A percentile compares a stretch with the other conserved stretches of the same genome.
phyloP scores from a whole-genome alignment of 2,113 vertebrate species.

The Xyliphius kryptos region DNA sequence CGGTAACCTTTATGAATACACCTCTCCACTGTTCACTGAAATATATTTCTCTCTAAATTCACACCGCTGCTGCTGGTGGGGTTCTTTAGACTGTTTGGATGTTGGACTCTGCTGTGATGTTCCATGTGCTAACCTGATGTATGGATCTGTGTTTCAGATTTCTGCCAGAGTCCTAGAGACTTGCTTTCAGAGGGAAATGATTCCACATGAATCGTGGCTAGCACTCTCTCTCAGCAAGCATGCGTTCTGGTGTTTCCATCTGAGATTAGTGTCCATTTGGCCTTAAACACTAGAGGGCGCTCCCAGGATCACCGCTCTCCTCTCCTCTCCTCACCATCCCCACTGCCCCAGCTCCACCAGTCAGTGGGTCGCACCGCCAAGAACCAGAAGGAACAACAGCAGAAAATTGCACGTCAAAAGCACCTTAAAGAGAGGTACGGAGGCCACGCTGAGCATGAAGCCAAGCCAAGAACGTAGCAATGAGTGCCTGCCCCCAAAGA shows the following conservation, averaged over 20 bases:
- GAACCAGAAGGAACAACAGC: slow-evolving; percentile 22
- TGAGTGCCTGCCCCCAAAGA: slow-evolving; percentile 98
- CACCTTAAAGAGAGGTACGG: slow-evolving; percentile 12
- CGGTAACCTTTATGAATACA: no score
- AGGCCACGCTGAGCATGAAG: slow-evolving; percentile 79
- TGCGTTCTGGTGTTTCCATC: slow-evolving; percentile 79
- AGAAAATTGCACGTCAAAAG: slow-evolving; percentile 17
- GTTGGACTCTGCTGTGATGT: background rate
- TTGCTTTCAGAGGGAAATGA: slow-evolving; percentile 86
- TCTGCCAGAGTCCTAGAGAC: slow-evolving; percentile 66
- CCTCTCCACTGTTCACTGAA: no score
- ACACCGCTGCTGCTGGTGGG: no score
- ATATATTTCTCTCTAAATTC: no score
- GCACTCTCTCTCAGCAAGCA: slow-evolving; percentile 83
- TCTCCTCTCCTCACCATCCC: slow-evolving; percentile 19
- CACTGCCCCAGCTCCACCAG: slow-evolving; percentile 16
- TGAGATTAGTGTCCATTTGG: slow-evolving; percentile 70
- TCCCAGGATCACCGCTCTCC: slow-evolving; percentile 22
- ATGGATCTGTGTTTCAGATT: slow-evolving; percentile 41
- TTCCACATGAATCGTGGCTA: slow-evolving; percentile 94
- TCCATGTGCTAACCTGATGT: background rate
- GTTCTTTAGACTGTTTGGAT: background rate
- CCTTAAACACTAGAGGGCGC: slow-evolving; percentile 64
- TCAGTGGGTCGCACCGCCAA: slow-evolving; percentile 24
- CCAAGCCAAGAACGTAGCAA: no score